Conservation (phyloP, 2,113 vertebrate genomes). For the Elgaria multicarinata region DNA sequence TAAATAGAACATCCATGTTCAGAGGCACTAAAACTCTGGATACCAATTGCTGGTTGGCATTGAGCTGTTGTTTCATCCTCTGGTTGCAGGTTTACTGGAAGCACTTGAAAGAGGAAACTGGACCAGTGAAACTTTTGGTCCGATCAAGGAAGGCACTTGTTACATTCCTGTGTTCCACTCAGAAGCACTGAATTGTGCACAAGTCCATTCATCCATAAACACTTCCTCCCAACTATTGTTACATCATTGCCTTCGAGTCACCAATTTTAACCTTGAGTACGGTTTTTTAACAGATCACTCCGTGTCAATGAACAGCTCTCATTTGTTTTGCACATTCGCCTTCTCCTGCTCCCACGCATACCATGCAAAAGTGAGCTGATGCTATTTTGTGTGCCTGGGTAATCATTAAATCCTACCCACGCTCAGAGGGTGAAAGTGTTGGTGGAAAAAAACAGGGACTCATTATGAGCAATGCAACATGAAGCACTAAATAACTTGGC, state of each 20-base stretch:
- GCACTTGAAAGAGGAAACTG: not conserved
- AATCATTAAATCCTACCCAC: constrained; percentile 33
- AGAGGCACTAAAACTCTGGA: not conserved
- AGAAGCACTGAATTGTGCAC: not conserved
- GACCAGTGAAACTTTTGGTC: not conserved
- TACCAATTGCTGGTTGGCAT: no score
- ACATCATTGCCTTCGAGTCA: not conserved
- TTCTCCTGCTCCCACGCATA: constrained; percentile 9
- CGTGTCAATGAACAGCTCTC: constrained; percentile 2
- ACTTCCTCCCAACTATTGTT: not conserved
- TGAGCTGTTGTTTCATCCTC: not conserved
- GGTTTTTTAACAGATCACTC: not conserved
- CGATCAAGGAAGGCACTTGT: not conserved
- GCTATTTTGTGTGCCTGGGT: constrained; percentile 25
- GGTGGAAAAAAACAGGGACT: not conserved
- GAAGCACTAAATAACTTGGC: not conserved
- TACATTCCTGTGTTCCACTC: not conserved
- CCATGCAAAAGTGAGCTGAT: not conserved
- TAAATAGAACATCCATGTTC: not conserved
- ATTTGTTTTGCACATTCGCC: not conserved
- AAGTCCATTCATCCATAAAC: not conserved
- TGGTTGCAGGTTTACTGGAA: not conserved
- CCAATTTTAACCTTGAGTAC: not conserved
- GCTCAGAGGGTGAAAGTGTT: not conserved
- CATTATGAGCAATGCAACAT: not conserved